Evolutionary conservation across 2,888 invertebrate species (phyloP).

Genomic region (Drosophila kuntzei): DNA sequence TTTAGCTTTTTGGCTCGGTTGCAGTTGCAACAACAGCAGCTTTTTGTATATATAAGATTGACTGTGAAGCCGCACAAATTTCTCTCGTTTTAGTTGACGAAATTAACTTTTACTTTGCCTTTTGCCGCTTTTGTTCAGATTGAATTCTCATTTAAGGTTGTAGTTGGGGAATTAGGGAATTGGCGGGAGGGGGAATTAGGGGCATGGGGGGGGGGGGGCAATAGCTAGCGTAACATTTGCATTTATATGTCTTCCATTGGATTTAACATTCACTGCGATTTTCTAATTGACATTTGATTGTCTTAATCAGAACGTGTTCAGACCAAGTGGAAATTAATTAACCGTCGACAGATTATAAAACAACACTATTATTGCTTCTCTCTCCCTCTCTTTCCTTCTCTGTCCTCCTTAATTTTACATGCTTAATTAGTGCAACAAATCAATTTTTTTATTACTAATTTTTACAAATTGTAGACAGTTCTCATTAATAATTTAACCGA

Average conservation of each 20-base stretch:
- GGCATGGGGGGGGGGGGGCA: neutral
- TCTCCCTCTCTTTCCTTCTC: neutral
- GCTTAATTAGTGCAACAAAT: slow-evolving; percentile 4
- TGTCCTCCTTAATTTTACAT: neutral
- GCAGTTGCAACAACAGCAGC: slow-evolving; percentile 11
- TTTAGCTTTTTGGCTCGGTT: neutral
- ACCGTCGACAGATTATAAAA: neutral
- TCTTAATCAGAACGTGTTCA: slow-evolving; percentile 19
- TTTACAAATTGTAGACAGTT: neutral
- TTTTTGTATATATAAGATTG: slow-evolving; percentile 33
- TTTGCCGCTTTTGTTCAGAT: slow-evolving; percentile 42
- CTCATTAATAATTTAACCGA: neutral
- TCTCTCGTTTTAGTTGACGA: slow-evolving; percentile 49
- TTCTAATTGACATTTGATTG: slow-evolving; percentile 47
- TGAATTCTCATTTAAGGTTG: slow-evolving; percentile 23
- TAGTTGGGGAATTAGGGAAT: neutral
- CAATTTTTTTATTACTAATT: neutral
- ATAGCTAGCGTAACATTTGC: slow-evolving; percentile 23
- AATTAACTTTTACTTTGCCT: slow-evolving; percentile 56
- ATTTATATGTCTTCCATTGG: slow-evolving; percentile 43
- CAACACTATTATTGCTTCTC: slow-evolving; percentile 1
- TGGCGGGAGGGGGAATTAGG: neutral
- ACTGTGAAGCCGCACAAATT: slow-evolving; percentile 63
- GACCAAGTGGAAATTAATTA: slow-evolving; percentile 4
- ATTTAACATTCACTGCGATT: slow-evolving; percentile 18